These are phyloP conservation scores for Myripristis jacobus DNA, from an alignment of 2,797 vertebrate genomes.

Conservation along the genomic window DNA sequence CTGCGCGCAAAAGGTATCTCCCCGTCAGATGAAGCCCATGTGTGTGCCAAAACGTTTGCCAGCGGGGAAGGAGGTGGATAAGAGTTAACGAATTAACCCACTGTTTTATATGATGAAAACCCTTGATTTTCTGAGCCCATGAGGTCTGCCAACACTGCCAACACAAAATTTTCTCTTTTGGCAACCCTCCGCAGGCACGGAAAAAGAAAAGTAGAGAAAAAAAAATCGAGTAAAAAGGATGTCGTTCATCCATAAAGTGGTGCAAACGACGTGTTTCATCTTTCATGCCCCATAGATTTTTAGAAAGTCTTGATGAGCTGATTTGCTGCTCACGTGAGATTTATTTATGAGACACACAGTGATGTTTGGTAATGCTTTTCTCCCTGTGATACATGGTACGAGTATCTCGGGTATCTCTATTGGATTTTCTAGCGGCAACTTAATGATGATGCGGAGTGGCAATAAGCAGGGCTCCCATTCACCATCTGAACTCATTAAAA, in stretches of 20 bases:
- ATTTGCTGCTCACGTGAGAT: conserved; percentile 39
- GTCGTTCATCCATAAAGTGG: conserved; percentile 42
- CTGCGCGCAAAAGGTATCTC: conserved; percentile 63
- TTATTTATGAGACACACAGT: not conserved
- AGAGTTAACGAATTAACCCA: conserved; percentile 13
- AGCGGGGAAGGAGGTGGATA: conserved; percentile 48
- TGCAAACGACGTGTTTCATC: conserved; percentile 38
- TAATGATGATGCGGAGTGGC: conserved; percentile 16
- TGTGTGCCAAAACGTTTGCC: conserved; percentile 48
- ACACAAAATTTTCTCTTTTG: conserved; percentile 23
- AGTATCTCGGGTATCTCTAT: no score
- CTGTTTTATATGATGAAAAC: conserved; percentile 71
- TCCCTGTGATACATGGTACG: not conserved
- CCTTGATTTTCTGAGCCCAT: conserved; percentile 77
- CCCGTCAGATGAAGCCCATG: conserved; percentile 22
- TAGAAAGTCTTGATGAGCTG: conserved; percentile 38
- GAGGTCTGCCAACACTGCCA: conserved; percentile 62
- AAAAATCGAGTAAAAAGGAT: conserved; percentile 21
- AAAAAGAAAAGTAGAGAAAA: no score
- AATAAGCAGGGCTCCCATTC: conserved; percentile 23
- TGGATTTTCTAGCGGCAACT: no score
- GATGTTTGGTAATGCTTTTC: no score
- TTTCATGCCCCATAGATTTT: conserved; percentile 49
- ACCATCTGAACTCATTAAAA: conserved; percentile 22
- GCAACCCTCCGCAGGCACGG: conserved; percentile 35